A percentile compares a stretch with the other conserved stretches of the same genome.
These are phyloP conservation scores for Pungitius pungitius DNA, from an alignment of 2,113 vertebrate species.

Conservation along the genomic window DNA sequence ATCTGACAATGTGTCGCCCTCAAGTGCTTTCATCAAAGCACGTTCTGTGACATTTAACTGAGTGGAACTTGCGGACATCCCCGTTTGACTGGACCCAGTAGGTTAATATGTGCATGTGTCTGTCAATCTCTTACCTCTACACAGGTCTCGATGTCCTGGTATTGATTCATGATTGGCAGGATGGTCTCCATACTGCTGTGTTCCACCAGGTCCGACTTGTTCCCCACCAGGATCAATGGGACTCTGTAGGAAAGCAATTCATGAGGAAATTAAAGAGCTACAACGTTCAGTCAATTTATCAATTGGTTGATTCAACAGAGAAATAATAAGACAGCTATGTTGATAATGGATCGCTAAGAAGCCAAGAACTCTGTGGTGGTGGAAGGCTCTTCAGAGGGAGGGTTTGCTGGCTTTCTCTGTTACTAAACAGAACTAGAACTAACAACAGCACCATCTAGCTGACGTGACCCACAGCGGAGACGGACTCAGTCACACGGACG, in stretches of 20 bases:
- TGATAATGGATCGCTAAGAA: background rate
- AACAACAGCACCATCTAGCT: background rate
- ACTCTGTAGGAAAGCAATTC: slow-evolving; percentile 77
- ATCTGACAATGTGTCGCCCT: slow-evolving; percentile 12
- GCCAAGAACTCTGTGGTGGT: background rate
- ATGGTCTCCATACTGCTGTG: slow-evolving; percentile 99
- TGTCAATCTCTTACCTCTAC: slow-evolving; percentile 87
- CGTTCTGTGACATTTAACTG: background rate
- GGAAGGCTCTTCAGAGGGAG: background rate
- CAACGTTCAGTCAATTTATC: background rate
- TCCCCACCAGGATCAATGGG: slow-evolving; percentile 95
- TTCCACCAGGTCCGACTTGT: slow-evolving; percentile 98
- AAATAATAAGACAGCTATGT: background rate
- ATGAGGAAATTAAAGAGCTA: background rate
- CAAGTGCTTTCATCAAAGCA: slow-evolving; percentile 12
- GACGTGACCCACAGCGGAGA: background rate
- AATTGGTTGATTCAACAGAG: background rate
- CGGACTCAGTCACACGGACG: background rate
- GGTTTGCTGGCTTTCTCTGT: background rate
- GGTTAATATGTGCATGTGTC: background rate
- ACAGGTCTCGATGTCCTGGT: slow-evolving; percentile 97
- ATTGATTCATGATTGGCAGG: slow-evolving; percentile 98
- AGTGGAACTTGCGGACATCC: background rate
- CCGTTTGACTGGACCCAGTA: background rate
- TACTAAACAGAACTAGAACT: background rate